phyloP scores from a whole-genome alignment of 1,140 invertebrate species.

The Drepana arcuata region DNA sequence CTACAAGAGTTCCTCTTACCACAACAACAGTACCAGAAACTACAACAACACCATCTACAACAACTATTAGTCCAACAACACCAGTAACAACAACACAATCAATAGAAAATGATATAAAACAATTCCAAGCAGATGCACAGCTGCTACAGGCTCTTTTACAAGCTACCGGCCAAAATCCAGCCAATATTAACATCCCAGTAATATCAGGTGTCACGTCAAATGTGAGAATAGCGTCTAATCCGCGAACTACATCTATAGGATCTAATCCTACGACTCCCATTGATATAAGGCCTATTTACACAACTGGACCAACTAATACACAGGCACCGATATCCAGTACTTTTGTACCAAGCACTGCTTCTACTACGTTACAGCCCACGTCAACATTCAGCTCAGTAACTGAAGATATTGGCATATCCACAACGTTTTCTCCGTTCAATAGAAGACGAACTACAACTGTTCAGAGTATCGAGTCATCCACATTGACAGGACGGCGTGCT shows the following conservation, averaged over 20 bases:
- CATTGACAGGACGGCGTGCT: conserved; percentile 18
- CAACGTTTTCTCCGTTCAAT: conserved; percentile 41
- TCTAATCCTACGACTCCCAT: conserved; percentile 50
- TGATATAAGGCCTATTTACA: conserved; percentile 47
- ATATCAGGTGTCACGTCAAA: conserved; percentile 57
- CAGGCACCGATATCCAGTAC: conserved; percentile 25
- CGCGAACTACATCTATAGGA: conserved; percentile 36
- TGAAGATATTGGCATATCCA: conserved; percentile 49
- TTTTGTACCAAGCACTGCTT: conserved; percentile 32
- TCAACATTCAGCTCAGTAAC: conserved; percentile 21
- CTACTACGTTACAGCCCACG: conserved; percentile 46
- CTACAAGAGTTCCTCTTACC: conserved; percentile 15
- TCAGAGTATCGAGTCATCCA: conserved; percentile 14
- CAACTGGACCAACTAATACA: too few relatives aligned
- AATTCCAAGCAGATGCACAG: conserved; percentile 58
- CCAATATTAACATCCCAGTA: conserved; percentile 33
- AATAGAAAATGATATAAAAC: conserved; percentile 46
- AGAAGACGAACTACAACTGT: conserved; percentile 25
- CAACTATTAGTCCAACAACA: conserved; percentile 8
- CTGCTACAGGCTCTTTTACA: conserved; percentile 50
- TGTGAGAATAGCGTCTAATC: conserved; percentile 55
- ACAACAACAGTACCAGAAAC: conserved; percentile 9
- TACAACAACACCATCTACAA: conserved; percentile 9
- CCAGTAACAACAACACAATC: conserved; percentile 29
- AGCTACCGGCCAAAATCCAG: conserved; percentile 48